A percentile compares a stretch with the other conserved stretches of the same genome.
These are phyloP conservation scores for Laothoe populi DNA, from an alignment of 2,888 invertebrate species.

Conservation along the genomic window DNA sequence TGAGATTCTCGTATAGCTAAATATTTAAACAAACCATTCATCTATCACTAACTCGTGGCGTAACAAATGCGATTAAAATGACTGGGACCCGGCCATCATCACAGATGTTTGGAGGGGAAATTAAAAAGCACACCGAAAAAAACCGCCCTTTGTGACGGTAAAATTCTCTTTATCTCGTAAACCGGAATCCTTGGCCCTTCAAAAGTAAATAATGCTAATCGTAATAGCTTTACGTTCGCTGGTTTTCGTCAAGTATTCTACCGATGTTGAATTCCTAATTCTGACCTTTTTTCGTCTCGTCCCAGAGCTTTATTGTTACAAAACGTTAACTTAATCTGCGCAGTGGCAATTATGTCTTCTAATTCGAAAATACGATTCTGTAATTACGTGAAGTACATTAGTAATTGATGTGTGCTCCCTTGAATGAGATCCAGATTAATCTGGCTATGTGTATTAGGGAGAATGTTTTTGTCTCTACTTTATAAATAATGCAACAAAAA, in stretches of 20 bases:
- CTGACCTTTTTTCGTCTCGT: slow-evolving; percentile 58
- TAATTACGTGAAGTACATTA: slow-evolving; percentile 30
- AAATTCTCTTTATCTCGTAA: slow-evolving; percentile 79
- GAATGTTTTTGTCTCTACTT: neutral
- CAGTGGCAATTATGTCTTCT: slow-evolving; percentile 31
- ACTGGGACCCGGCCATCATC: slow-evolving; percentile 51
- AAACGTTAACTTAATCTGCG: slow-evolving; percentile 66
- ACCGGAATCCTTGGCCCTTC: slow-evolving; percentile 80
- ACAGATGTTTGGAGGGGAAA: slow-evolving; percentile 76
- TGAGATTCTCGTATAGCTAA: slow-evolving; percentile 51
- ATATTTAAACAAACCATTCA: slow-evolving; percentile 78
- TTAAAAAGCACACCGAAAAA: slow-evolving; percentile 67
- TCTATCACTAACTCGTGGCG: slow-evolving; percentile 76
- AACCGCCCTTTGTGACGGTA: slow-evolving; percentile 71
- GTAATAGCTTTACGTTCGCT: slow-evolving; percentile 81
- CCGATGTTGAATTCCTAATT: slow-evolving; percentile 61
- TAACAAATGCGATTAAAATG: slow-evolving; percentile 80
- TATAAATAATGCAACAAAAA: neutral
- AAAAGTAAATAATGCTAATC: slow-evolving; percentile 80
- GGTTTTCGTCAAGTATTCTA: slow-evolving; percentile 79
- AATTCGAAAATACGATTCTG: slow-evolving; percentile 34
- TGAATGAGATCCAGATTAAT: slow-evolving; percentile 15
- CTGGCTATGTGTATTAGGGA: neutral
- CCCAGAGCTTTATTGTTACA: slow-evolving; percentile 67
- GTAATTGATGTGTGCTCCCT: slow-evolving; percentile 18